These are phyloP conservation scores for Redunca redunca DNA, from an alignment of 2,113 vertebrate species.

Conservation along the genomic window DNA sequence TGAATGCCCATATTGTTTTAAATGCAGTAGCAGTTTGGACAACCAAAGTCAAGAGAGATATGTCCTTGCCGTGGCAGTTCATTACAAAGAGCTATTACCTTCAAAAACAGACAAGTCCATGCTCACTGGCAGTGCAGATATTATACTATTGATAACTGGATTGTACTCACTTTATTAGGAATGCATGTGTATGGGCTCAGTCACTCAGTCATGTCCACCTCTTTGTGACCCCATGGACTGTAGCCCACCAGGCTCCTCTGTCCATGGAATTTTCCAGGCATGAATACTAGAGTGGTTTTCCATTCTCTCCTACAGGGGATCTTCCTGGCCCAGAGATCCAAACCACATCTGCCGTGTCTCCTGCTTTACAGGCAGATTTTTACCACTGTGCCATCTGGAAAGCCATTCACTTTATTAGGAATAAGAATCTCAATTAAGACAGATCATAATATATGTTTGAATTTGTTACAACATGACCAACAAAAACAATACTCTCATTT, in stretches of 20 bases:
- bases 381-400: neutral
- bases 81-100: neutral
- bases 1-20: neutral
- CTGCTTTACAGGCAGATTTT: neutral
- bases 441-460: neutral
- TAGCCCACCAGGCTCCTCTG: neutral
- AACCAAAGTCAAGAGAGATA: neutral
- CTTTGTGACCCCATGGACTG: neutral
- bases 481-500: neutral
- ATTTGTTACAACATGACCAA: neutral
- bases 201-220: neutral
- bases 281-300: neutral
- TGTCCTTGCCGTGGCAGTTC: neutral
- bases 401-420: neutral
- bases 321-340: neutral
- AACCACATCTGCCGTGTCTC: neutral
- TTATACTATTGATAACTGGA: neutral
- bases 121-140: neutral
- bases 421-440: neutral
- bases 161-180: neutral
- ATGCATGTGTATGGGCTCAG: neutral
- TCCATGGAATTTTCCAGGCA: neutral
- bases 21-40: neutral
- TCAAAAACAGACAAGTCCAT: neutral
- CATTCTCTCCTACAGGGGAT: neutral